Evolutionary conservation across 2,888 invertebrate species (phyloP).

Genomic region (Teleiodes luculella): DNA sequence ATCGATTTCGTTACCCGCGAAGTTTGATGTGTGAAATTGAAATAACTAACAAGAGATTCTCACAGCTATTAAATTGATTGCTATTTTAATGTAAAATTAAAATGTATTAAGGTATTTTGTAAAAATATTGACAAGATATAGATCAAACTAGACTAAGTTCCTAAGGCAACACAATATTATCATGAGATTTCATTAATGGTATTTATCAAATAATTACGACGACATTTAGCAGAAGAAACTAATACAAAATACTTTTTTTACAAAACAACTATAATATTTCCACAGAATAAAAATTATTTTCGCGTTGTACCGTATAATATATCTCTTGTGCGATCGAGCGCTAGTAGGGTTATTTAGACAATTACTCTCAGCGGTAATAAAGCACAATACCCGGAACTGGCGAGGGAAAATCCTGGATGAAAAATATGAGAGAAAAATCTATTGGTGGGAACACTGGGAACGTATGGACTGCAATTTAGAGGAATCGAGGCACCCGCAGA

Average conservation of each 20-base stretch:
- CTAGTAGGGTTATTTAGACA: conserved; percentile 24
- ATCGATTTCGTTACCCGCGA: conserved; percentile 1
- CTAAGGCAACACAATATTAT: too few species aligned
- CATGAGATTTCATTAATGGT: too few species aligned
- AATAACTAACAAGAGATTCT: conserved; percentile 1
- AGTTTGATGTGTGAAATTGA: conserved; percentile 1
- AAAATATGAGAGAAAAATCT: conserved; percentile 24
- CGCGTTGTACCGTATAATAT: conserved; percentile 19
- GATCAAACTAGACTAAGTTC: too few species aligned
- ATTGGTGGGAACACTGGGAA: conserved; percentile 41
- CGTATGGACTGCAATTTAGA: conserved; percentile 40
- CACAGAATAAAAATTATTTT: conserved; percentile 14
- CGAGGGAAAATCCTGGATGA: neutral
- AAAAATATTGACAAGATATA: too few species aligned
- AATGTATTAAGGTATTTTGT: too few species aligned
- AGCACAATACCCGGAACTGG: conserved; percentile 28
- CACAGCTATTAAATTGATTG: too few species aligned
- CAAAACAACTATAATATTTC: conserved; percentile 15
- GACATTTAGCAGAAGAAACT: too few species aligned
- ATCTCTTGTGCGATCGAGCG: conserved; percentile 21
- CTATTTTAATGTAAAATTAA: too few species aligned
- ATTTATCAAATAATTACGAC: too few species aligned
- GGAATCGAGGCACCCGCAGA: conserved; percentile 27
- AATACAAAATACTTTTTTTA: too few species aligned
- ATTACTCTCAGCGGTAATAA: conserved; percentile 21